Conservation (phyloP, 2,113 vertebrate genomes). For the Malurus alboscapulatus region DNA sequence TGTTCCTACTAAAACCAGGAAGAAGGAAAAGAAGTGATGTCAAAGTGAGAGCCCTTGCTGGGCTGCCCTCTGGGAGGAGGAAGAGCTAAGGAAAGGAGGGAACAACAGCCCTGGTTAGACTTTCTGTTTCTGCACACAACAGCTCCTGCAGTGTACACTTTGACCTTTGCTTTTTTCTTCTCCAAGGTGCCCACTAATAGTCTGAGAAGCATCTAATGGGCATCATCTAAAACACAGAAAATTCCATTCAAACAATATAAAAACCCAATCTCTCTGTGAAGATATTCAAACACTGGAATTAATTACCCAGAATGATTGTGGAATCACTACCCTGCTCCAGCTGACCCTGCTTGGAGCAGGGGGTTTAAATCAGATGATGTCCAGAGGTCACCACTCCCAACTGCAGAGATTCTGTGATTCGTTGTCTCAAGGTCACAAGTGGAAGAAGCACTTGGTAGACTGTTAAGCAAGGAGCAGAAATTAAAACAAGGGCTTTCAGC, state of each 20-base stretch:
- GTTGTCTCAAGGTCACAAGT: not conserved
- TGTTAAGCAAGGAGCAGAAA: not conserved
- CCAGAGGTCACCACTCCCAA: not conserved
- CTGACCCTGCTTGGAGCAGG: not conserved
- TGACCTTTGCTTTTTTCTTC: not conserved
- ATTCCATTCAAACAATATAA: not conserved
- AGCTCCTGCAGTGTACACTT: not conserved
- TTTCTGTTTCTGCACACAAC: not conserved
- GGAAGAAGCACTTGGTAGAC: not conserved
- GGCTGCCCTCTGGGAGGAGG: not conserved
- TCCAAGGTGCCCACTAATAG: not conserved
- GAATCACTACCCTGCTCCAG: not conserved
- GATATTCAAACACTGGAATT: not conserved
- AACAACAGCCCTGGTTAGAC: accelerated
- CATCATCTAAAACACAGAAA: not conserved
- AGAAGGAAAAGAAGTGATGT: not conserved
- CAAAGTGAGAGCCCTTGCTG: not conserved
- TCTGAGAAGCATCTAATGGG: not conserved
- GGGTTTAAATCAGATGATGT: not conserved
- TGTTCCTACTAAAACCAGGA: not conserved
- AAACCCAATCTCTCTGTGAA: not conserved
- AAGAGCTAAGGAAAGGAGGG: not conserved
- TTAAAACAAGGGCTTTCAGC: not conserved
- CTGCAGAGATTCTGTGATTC: not conserved
- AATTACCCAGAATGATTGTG: not conserved